Evolutionary conservation across 37 sponge, comb jelly and placozoan genomes (phyloP).

Genomic region (Mnemiopsis leidyi): DNA sequence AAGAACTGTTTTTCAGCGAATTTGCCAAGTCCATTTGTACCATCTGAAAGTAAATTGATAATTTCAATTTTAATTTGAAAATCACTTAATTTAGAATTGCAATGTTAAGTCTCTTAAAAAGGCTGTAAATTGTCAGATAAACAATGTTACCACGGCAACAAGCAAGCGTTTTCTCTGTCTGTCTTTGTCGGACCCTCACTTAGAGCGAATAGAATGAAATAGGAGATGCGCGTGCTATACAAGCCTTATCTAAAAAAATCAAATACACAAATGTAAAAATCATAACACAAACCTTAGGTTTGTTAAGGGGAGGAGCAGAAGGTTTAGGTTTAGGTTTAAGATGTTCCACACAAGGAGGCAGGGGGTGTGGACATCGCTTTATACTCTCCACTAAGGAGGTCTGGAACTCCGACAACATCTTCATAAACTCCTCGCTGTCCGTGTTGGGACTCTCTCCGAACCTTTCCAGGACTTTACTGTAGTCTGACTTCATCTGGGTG

Average conservation of each 20-base stretch:
- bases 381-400: conserved; percentile 3
- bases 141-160: too few species aligned
- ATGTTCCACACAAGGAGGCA: conserved; percentile 2
- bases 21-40: conserved; percentile 30
- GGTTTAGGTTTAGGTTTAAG: conserved; percentile 54
- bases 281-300: background rate
- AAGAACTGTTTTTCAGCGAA: conserved; percentile 1
- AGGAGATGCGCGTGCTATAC: too few species aligned
- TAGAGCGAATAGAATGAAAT: too few species aligned
- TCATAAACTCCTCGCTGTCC: conserved; percentile 61
- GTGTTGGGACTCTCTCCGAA: conserved; percentile 59
- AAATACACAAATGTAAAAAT: too few species aligned
- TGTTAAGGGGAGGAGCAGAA: background rate
- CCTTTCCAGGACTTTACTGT: conserved; percentile 36
- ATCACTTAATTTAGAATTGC: too few species aligned
- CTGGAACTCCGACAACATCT: conserved; percentile 55
- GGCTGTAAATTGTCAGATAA: too few species aligned
- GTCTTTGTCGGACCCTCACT: too few species aligned
- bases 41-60: background rate
- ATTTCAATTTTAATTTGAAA: too few species aligned
- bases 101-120: too few species aligned
- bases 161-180: too few species aligned
- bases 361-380: background rate
- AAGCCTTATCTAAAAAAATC: too few species aligned
- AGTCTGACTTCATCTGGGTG: conserved; percentile 35